Evolutionary conservation across 2,888 invertebrate species (phyloP), one percentile per base, ranked within the genome.

Genomic region (Bruchidius siliquastri): DNA sequence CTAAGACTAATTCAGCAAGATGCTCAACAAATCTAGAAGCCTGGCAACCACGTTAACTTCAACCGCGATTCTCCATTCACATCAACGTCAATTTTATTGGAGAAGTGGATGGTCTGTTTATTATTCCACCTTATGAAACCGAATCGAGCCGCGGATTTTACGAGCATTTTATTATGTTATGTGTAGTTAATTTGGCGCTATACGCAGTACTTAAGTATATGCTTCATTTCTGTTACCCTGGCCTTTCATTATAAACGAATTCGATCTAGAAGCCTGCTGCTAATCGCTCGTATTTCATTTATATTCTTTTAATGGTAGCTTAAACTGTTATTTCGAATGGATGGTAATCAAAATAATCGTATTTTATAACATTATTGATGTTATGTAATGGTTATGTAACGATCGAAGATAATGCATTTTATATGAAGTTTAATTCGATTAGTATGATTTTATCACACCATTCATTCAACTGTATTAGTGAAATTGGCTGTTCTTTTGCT

Each of bases 61-160:
- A 1, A 49, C 18, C 10, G 49, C 49, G 49, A 49, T 49, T 49
- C 76, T 78, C 76, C 81, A 79, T 82, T 82, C 81, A 79, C 85
- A 85, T 85, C 84, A 85, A 84, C 82, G 85, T 85, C 85, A 83
- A 78, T 82, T 85, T 86, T 86, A 86, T 85, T 83, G 85, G 85
- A 83, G 82, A 82, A 79, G 83, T 84, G 85, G 85, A 86, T 85
- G 82, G 85, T 80, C 84, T 83, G 86, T 85, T 86, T 85, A 85
- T 86, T 85, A 85, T 85, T 83, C 84, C 84, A 83, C 84, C 84
- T 84, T 85, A 83, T 84, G 83, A 83, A 84, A 84, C 82, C 80
- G 81, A 79, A 81, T 80, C 79, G 81, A 83, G 84, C 84, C 84
- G 84, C 83, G 49, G 84, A 84, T 83, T 83, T 84, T 82, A 84